These are phyloP conservation scores for Agonum fuliginosum DNA, from an alignment of 2,888 invertebrate species.

Conservation along the genomic window DNA sequence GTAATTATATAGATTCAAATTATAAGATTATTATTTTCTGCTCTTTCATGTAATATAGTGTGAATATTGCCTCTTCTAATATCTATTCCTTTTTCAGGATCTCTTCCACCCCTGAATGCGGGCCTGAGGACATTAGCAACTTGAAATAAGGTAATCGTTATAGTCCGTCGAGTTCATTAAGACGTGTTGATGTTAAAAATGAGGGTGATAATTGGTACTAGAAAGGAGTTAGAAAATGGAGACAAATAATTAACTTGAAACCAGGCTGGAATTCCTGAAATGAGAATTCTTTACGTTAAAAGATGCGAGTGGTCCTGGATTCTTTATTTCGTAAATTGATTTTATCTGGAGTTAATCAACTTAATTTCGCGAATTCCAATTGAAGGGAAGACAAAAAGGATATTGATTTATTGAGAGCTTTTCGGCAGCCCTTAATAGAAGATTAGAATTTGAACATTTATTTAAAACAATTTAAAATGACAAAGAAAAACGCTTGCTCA, in stretches of 20 bases:
- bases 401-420: neutral
- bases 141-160: conserved; percentile 41
- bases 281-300: neutral
- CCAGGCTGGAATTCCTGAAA: neutral
- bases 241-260: conserved; percentile 32
- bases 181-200: conserved; percentile 37
- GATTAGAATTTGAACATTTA: too few relatives aligned
- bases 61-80: too few relatives aligned
- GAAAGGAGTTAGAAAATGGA: conserved; percentile 13
- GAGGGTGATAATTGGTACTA: conserved; percentile 22
- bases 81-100: neutral
- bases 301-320: too few relatives aligned
- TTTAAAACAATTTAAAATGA: too few relatives aligned
- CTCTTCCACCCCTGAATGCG: neutral
- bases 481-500: too few relatives aligned
- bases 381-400: neutral
- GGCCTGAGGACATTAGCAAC: neutral
- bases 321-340: neutral
- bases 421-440: too few relatives aligned
- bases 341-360: neutral
- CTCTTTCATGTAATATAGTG: neutral
- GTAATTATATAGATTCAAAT: too few relatives aligned
- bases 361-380: too few relatives aligned
- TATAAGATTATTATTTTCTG: neutral
- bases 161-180: conserved; percentile 15